Conservation (phyloP, 2,113 vertebrate genomes). For the Crotalus tigris region DNA sequence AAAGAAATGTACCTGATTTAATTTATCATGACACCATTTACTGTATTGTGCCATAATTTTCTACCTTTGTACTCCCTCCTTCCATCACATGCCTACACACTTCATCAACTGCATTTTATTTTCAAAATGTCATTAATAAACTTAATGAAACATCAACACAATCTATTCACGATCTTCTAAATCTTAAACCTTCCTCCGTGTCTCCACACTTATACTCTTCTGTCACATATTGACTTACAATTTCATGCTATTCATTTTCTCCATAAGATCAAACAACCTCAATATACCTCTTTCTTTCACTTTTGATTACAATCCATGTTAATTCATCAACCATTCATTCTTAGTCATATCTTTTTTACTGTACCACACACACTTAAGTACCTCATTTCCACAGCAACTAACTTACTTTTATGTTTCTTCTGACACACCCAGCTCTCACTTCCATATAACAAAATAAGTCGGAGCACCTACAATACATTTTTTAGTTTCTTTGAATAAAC, state of each 20-base stretch:
- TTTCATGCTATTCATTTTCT: background rate
- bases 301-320: background rate
- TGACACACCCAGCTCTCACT: background rate
- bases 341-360: background rate
- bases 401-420: background rate
- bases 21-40: background rate
- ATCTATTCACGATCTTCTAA: background rate
- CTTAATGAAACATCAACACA: background rate
- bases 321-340: background rate
- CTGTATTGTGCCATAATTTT: background rate
- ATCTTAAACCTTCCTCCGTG: background rate
- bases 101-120: background rate
- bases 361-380: background rate
- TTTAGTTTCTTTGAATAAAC: background rate
- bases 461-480: background rate
- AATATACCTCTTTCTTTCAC: background rate
- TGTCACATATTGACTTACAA: background rate
- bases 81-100: background rate
- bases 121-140: background rate
- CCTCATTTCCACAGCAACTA: background rate
- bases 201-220: background rate
- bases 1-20: background rate
- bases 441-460: background rate
- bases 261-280: background rate
- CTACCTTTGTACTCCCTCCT: background rate